A percentile compares a stretch with the other conserved stretches of the same genome.
phyloP scores from a whole-genome alignment of 64 coral and sea anemone genomes.

The Actinia tenebrosa region DNA sequence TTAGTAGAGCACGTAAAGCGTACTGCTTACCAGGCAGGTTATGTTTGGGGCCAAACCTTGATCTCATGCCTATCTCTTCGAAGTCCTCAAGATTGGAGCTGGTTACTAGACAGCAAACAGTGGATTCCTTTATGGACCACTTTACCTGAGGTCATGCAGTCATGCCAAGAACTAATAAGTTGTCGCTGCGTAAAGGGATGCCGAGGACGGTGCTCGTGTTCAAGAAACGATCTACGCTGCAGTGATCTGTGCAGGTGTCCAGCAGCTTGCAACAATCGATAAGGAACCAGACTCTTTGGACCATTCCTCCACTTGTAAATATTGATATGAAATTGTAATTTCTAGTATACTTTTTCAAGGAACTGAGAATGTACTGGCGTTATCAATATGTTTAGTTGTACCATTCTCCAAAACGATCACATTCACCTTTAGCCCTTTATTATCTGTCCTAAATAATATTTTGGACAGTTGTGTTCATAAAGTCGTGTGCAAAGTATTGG shows the following conservation, averaged over 20 bases:
- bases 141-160: slow-evolving; percentile 6
- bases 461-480: too few relatives aligned
- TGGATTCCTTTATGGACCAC: not conserved
- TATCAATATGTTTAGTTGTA: too few relatives aligned
- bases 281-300: too few relatives aligned
- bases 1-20: slow-evolving; percentile 19
- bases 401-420: too few relatives aligned
- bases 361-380: not conserved
- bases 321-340: too few relatives aligned
- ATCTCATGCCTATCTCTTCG: not conserved
- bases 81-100: slow-evolving; percentile 8
- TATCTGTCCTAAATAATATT: too few relatives aligned
- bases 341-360: not conserved
- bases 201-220: not conserved
- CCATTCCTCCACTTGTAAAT: slow-evolving; percentile 32
- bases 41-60: not conserved
- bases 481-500: too few relatives aligned
- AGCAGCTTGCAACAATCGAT: not conserved
- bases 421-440: too few relatives aligned
- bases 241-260: not conserved
- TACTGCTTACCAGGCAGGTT: slow-evolving; percentile 3
- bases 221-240: not conserved
- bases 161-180: slow-evolving; percentile 10
- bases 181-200: not conserved
- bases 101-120: not conserved